phyloP scores from a whole-genome alignment of 2,888 invertebrate species.

The Ennomos quercinarius region DNA sequence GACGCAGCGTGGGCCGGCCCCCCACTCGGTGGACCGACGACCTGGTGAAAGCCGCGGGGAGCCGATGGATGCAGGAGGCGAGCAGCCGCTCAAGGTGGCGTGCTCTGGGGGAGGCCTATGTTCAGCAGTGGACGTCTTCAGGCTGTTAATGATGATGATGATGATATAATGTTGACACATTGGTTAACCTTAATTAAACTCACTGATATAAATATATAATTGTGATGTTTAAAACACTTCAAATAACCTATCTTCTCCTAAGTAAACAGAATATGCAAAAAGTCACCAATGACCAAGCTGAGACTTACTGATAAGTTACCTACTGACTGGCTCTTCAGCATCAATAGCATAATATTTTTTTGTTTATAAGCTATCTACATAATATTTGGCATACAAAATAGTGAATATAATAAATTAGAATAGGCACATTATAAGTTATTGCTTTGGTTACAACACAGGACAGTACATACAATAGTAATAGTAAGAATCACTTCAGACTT shows the following conservation, averaged over 20 bases:
- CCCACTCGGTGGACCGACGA: too few species aligned
- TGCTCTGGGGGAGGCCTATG: too few species aligned
- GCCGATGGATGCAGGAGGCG: too few species aligned
- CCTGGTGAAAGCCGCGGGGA: too few species aligned
- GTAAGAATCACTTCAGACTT: constrained; percentile 75
- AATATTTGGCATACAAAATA: constrained; percentile 71
- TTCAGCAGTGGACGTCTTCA: too few species aligned
- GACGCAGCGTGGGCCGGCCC: too few species aligned
- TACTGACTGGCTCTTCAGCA: constrained; percentile 1
- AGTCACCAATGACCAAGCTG: constrained; percentile 32
- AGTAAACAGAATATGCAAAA: constrained; percentile 31
- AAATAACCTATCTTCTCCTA: constrained; percentile 16
- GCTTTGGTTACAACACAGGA: constrained; percentile 83
- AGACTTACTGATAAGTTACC: not conserved
- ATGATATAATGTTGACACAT: constrained; percentile 1
- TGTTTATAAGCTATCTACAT: constrained; percentile 55
- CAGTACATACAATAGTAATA: constrained; percentile 51
- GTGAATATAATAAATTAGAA: constrained; percentile 63
- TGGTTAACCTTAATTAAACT: constrained; percentile 8
- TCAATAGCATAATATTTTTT: constrained; percentile 11
- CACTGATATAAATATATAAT: constrained; percentile 13
- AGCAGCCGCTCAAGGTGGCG: too few species aligned
- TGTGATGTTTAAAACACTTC: constrained; percentile 29
- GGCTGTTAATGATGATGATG: too few species aligned
- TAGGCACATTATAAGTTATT: constrained; percentile 82